Evolutionary conservation across 2,888 invertebrate species (phyloP).

Genomic region (Aethes cnicana): DNA sequence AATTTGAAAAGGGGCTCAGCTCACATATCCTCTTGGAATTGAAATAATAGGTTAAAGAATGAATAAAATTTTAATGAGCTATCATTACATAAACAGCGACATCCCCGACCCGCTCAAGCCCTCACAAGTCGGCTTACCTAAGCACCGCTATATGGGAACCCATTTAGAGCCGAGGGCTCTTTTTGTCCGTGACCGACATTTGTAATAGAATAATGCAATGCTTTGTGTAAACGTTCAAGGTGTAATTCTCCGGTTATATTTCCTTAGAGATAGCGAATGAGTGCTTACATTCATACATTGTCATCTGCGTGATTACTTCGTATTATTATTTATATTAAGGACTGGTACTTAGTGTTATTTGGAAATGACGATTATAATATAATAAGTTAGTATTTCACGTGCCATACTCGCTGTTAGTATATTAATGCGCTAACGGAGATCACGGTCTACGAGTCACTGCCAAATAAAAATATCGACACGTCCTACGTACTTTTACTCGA

Average conservation of each 20-base stretch:
- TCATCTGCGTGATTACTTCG: constrained; percentile 42
- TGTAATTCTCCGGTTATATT: constrained; percentile 52
- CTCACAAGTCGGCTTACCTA: constrained; percentile 52
- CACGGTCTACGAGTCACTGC: too few species aligned
- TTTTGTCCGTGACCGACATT: constrained; percentile 52
- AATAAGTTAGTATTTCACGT: too few species aligned
- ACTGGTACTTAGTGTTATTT: too few species aligned
- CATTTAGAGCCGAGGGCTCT: constrained; percentile 54
- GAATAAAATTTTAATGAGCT: constrained; percentile 34
- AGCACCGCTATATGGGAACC: constrained; percentile 44
- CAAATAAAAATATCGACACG: too few species aligned
- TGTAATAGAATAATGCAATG: constrained; percentile 51
- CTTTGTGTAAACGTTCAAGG: constrained; percentile 50
- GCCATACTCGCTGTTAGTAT: too few species aligned
- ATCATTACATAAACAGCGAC: constrained; percentile 34
- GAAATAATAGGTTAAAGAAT: too few species aligned
- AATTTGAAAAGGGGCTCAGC: too few species aligned
- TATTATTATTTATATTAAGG: constrained; percentile 16
- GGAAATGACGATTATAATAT: too few species aligned
- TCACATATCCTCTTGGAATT: too few species aligned
- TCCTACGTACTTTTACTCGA: too few species aligned
- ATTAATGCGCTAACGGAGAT: too few species aligned
- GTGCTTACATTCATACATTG: constrained; percentile 37
- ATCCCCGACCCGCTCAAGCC: constrained; percentile 22
- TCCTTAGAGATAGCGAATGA: constrained; percentile 35